Conservation (phyloP, 2,888 invertebrate species). For the Sthenelais limicola region DNA sequence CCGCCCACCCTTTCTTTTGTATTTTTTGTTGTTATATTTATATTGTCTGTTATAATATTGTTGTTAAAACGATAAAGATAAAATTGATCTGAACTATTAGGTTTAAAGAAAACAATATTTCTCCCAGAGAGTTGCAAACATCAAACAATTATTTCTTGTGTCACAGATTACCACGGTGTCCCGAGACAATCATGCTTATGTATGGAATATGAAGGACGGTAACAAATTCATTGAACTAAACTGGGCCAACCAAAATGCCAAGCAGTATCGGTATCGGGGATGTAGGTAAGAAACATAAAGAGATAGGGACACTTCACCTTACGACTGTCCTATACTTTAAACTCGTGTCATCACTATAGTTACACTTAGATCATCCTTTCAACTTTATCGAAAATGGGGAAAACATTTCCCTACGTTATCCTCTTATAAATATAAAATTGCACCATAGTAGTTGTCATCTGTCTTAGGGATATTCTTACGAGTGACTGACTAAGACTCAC, state of each 20-base stretch:
- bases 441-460: no score
- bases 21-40: neutral
- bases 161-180: constrained; percentile 86
- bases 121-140: neutral
- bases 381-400: no score
- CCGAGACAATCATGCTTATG: constrained; percentile 86
- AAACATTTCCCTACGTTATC: no score
- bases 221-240: constrained; percentile 80
- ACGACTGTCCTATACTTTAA: no score
- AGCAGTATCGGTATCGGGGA: constrained; percentile 66
- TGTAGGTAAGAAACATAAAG: constrained; percentile 63
- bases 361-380: no score
- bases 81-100: no score
- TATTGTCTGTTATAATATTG: neutral
- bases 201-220: constrained; percentile 84
- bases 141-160: no score
- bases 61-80: neutral
- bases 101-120: no score
- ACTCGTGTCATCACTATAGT: no score
- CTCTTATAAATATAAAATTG: no score
- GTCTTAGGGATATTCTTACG: no score
- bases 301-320: neutral
- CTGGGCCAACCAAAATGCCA: constrained; percentile 76
- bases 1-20: neutral
- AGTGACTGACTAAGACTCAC: neutral